A percentile compares a stretch with the other conserved stretches of the same genome.
Conservation (phyloP, 2,888 invertebrate genomes). For the Nasonia oneida region DNA sequence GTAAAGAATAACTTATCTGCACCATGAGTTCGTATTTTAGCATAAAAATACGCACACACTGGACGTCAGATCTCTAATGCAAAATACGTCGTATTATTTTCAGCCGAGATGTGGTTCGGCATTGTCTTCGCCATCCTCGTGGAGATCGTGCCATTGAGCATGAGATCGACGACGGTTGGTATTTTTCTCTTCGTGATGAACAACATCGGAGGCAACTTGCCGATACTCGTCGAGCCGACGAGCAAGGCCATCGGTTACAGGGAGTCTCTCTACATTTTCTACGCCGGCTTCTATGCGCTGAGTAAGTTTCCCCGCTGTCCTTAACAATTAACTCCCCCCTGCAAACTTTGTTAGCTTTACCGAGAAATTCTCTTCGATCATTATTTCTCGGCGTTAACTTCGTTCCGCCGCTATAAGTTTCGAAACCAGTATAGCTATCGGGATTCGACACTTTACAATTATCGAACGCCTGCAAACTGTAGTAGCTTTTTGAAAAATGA, state of each 20-base stretch:
- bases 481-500: too few species aligned
- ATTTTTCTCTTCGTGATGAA: constrained; percentile 95
- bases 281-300: constrained; percentile 92
- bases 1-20: too few species aligned
- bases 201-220: constrained; percentile 94
- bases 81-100: background rate
- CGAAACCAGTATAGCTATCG: background rate
- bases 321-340: background rate
- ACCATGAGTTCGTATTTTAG: too few species aligned
- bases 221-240: constrained; percentile 92
- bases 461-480: too few species aligned
- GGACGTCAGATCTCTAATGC: too few species aligned
- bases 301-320: constrained; percentile 83
- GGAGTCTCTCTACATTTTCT: constrained; percentile 92
- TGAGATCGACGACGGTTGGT: constrained; percentile 92
- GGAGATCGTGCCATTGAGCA: constrained; percentile 90
- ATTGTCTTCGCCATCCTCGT: constrained; percentile 94
- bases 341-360: background rate
- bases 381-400: background rate
- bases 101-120: constrained; percentile 97
- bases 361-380: background rate
- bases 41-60: too few species aligned
- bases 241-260: constrained; percentile 90
- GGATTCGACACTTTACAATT: background rate
- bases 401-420: background rate